phyloP scores from a whole-genome alignment of 2,797 vertebrate genomes.

The Typhlichthys eigenmanni region DNA sequence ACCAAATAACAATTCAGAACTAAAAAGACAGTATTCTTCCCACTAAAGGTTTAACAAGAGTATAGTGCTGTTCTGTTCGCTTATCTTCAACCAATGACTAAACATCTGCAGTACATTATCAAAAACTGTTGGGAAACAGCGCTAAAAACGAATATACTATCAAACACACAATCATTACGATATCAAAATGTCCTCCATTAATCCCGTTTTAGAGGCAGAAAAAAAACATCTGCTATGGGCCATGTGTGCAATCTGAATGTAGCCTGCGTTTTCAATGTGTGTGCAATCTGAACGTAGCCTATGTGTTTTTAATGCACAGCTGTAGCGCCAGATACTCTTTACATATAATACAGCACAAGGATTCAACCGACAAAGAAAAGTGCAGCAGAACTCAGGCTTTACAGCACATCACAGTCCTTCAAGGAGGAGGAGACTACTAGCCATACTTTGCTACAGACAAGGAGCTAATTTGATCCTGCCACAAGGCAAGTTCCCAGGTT shows the following conservation, averaged over 20 bases:
- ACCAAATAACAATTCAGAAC: not conserved
- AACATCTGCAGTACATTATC: not conserved
- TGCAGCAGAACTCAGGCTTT: slow-evolving; percentile 6
- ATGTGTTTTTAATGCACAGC: not conserved
- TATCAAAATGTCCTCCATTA: not conserved
- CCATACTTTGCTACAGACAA: not conserved
- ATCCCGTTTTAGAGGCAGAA: too few species aligned
- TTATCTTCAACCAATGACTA: slow-evolving; percentile 9
- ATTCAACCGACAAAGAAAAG: not conserved
- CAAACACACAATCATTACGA: not conserved
- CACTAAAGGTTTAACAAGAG: not conserved
- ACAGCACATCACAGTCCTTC: slow-evolving; percentile 23
- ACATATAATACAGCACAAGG: slow-evolving; percentile 4
- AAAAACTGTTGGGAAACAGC: not conserved
- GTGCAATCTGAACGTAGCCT: not conserved
- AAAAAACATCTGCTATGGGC: too few species aligned
- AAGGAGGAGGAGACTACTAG: slow-evolving; percentile 38
- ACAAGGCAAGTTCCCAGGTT: slow-evolving; percentile 11
- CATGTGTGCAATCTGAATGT: too few species aligned
- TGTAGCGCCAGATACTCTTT: not conserved
- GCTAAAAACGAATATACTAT: not conserved
- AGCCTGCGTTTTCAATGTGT: too few species aligned
- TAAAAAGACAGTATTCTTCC: not conserved
- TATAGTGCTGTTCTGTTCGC: slow-evolving; percentile 1
- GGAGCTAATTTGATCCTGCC: slow-evolving; percentile 15